Evolutionary conservation across 2,888 invertebrate species (phyloP), one percentile per base, ranked within the genome.

Genomic region (Lepetodrilus schrolli): DNA sequence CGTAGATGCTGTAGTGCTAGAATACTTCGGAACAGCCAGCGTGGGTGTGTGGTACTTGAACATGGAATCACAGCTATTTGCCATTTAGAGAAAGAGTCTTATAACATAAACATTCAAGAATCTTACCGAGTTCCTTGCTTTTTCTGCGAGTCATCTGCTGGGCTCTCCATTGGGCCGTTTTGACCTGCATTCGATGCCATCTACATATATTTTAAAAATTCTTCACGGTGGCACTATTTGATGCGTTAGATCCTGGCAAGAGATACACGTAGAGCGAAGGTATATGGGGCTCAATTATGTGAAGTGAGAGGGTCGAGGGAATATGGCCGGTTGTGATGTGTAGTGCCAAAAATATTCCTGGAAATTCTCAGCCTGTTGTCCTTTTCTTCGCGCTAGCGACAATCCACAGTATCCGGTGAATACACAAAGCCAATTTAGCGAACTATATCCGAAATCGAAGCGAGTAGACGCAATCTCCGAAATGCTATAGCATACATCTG

Each of bases 81-180:
- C n/a, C n/a, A n/a, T n/a, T n/a, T n/a, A n/a, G n/a, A n/a, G n/a
- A n/a, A n/a, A n/a, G n/a, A n/a, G n/a, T n/a, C n/a, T n/a, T n/a
- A n/a, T n/a, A n/a, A n/a, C n/a, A n/a, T n/a, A n/a, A n/a, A n/a
- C n/a, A n/a, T n/a, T n/a, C n/a, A n/a, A n/a, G n/a, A n/a, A n/a
- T 7, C 72, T 36, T 49, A 73, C 73, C 73, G 58, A 20, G 73
- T 73, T 69, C 73, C 73, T 66, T 73, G 73, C 51, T 73, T 73
- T 58, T 73, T 73, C 20, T 68, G 51, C 8, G 68, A 43, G 43
- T 73, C 73, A 21, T 69, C 73, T 17, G 51, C 69, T 7, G 48
- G 43, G 51, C 69, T 69, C 51, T 69, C 73, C 50, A 69, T 68
- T 2, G 73, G 73, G 21, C 73, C 73, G 43, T 73, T 73, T 38